Evolutionary conservation across 2,113 vertebrate species (phyloP), one percentile per base, ranked within the genome.

Genomic region (Corvus hawaiiensis): DNA sequence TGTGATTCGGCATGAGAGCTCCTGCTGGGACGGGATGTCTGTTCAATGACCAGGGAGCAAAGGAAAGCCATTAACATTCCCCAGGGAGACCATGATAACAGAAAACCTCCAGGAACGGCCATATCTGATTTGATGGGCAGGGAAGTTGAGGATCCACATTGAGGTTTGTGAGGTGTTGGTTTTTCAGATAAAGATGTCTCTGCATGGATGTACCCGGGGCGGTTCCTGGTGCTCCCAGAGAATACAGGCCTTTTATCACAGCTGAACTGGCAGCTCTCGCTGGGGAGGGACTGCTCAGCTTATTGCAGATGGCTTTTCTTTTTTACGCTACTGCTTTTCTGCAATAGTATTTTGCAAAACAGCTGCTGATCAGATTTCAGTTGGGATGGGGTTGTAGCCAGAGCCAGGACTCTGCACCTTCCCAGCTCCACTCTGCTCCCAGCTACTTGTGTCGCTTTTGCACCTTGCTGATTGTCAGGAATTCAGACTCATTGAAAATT

Each of bases 131-230:
- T 15, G 58, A 30, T n/a, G 68, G 43, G 80, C 48, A 48, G 72
- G 16, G 58, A 27, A 11, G 37, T 0, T 35, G 51, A 35, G 44
- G 71, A 66, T 30, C 22, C 24, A 7, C 51, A 3, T 1, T 32
- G 30, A 44, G 21, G 6, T 64, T 44, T 52, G 62, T 1, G 12
- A 84, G 67, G n/a, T 24, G 58, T 13, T 61, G 48, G 12, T 4
- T 52, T 90, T 67, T 19, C 1, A 5, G 59, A 8, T 44, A 10
- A 33, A 66, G 43, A 3, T 5, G 4, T 35, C 28, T 37, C 21
- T 28, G 24, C 8, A 0, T 10, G 67, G 75, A 49, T 0, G 5
- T 11, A 11, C 15, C 4, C 0, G 0, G 67, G 46, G 11, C 1
- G 3, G 19, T 35, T 61, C 64, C 56, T 56, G 64, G 24, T 55